Percentiles rank a stretch among this genome's conserved stretches.
phyloP scores from a whole-genome alignment of 2,888 invertebrate species.

The Epinotia nisella region DNA sequence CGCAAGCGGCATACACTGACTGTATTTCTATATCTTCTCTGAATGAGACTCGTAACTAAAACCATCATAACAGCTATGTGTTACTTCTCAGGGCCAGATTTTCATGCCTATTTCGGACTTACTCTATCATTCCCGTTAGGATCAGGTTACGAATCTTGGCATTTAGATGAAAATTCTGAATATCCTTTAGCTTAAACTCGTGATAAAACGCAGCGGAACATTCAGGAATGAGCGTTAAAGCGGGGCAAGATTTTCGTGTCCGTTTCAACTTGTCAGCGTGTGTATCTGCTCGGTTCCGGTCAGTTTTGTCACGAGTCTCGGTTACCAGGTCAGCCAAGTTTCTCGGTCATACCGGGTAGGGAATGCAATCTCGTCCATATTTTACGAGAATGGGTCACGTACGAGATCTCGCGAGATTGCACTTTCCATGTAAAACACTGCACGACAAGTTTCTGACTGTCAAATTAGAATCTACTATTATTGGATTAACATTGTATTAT shows the following conservation, averaged over 20 bases:
- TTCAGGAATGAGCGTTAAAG: background rate
- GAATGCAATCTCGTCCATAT: too few relatives aligned
- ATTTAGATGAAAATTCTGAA: background rate
- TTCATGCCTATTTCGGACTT: background rate
- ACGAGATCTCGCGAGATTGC: too few relatives aligned
- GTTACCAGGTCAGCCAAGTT: background rate
- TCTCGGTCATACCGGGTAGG: background rate
- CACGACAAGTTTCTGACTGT: too few relatives aligned
- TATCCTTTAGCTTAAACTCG: background rate
- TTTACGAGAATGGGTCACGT: too few relatives aligned
- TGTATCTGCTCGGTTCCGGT: background rate
- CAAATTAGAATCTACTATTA: too few relatives aligned
- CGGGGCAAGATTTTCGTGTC: background rate
- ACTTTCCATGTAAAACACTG: too few relatives aligned
- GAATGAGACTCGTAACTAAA: background rate
- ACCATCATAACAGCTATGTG: background rate
- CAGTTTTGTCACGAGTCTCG: background rate
- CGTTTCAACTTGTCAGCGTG: background rate
- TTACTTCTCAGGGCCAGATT: background rate
- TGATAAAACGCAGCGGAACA: background rate
- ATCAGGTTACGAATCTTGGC: background rate
- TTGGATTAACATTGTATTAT: too few relatives aligned
- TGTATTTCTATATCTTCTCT: background rate
- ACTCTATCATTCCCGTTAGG: background rate
- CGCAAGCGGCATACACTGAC: too few relatives aligned